phyloP scores from a whole-genome alignment of 1,140 invertebrate genomes.

The Hydropsyche tenuis region DNA sequence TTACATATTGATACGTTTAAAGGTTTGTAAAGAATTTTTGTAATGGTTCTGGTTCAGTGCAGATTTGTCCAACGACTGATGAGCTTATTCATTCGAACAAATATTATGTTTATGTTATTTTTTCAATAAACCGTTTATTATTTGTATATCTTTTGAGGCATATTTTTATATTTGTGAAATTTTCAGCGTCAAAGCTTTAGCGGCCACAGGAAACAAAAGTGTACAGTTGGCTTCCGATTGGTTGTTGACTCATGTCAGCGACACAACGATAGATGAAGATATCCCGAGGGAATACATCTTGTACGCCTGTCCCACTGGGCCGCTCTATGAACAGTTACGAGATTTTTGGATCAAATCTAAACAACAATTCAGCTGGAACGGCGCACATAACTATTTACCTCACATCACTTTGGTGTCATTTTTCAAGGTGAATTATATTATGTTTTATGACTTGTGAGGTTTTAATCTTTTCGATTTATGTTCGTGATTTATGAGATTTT shows the following conservation, averaged over 20 bases:
- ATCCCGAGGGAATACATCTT: conserved; percentile 83
- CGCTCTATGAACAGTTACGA: conserved; percentile 68
- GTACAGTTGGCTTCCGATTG: conserved; percentile 89
- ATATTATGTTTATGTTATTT: no score
- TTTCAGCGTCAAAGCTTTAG: conserved; percentile 83
- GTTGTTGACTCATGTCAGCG: conserved; percentile 87
- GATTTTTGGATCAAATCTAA: conserved; percentile 84
- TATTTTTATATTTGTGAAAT: conserved; percentile 12
- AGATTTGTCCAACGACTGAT: no score
- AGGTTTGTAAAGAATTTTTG: no score
- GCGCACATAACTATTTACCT: conserved; percentile 86
- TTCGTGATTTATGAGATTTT: neutral
- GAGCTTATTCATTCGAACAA: no score
- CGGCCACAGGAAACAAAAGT: conserved; percentile 86
- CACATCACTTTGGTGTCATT: conserved; percentile 89
- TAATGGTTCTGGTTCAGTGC: no score
- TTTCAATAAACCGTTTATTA: no score
- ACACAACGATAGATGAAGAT: conserved; percentile 77
- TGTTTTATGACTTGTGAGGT: no score
- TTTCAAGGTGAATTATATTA: conserved; percentile 74
- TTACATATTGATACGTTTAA: no score
- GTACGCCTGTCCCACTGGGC: conserved; percentile 83
- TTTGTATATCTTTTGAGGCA: no score
- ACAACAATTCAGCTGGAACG: conserved; percentile 80
- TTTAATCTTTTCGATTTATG: conserved; percentile 3